A percentile compares a stretch with the other conserved stretches of the same genome.
Evolutionary conservation across 2,888 invertebrate species (phyloP).

Genomic region (Hydraecia micacea): DNA sequence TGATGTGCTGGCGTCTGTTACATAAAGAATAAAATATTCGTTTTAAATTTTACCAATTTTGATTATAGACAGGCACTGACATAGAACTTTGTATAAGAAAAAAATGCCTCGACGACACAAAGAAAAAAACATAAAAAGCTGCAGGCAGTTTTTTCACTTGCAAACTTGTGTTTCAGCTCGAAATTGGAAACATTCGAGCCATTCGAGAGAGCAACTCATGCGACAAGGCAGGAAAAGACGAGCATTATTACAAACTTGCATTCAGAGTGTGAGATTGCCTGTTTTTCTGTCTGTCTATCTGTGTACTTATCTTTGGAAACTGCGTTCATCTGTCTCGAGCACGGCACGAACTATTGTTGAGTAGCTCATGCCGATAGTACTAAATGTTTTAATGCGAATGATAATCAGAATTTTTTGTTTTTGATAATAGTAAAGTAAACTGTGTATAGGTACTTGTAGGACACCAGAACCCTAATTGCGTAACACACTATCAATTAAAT

Average conservation of each 20-base stretch:
- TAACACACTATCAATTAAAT: no score
- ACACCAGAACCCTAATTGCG: no score
- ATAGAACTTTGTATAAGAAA: background rate
- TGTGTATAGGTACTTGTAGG: no score
- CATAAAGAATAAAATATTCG: no score
- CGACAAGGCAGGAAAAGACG: slow-evolving; percentile 23
- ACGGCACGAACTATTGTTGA: no score
- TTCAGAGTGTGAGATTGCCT: background rate
- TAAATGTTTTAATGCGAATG: background rate
- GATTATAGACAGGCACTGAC: background rate
- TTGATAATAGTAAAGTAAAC: no score
- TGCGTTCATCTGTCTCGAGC: background rate
- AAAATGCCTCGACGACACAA: background rate
- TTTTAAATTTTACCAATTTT: background rate
- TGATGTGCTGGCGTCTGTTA: no score
- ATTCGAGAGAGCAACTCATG: slow-evolving; percentile 45
- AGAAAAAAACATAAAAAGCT: slow-evolving; percentile 1
- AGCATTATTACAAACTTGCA: slow-evolving; percentile 17
- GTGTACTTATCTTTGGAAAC: background rate
- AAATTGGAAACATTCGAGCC: slow-evolving; percentile 55
- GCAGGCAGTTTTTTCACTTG: slow-evolving; percentile 25
- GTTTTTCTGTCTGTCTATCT: slow-evolving; percentile 9
- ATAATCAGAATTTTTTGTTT: background rate
- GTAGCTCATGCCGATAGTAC: background rate
- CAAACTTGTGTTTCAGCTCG: slow-evolving; percentile 49